Evolutionary conservation across 1,140 invertebrate species (phyloP), one percentile per base, ranked within the genome.

Genomic region (Paraescarpia echinospica): DNA sequence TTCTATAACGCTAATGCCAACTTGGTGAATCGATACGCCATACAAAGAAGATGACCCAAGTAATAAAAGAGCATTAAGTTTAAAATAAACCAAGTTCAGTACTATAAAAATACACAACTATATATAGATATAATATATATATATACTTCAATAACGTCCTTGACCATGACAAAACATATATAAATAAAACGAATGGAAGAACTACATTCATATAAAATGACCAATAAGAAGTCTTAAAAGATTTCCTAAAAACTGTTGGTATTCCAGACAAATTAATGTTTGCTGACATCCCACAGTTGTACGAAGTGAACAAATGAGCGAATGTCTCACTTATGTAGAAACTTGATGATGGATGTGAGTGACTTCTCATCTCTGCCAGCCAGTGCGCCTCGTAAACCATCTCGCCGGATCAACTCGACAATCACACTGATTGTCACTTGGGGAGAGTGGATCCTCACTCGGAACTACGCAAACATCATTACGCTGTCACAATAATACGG

Each of bases 391-490:
- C 93, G 94, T 35, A 96, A 94, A 1, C 93, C 94, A 18, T 94
- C 94, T 33, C 95, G 89, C 27, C 95, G 59, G 18, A 95, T 95
- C 88, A 99, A 96, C 96, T 99, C 98, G 95, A 98, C 98, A 93
- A 99, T 96, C 6, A 99, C 96, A 91, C 97, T 97, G 90, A 98
- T 97, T 4, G 98, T 98, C 41, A 97, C 96, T 94, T 98, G 97
- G 5, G 98, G 98, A 89, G 96, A 96, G 94, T 97, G 97, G 35
- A 96, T 97, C 22, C 94, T 89, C 14, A 94, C 91, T 34, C 92
- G 91, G 0, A 93, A 51, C 95, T 95, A n/a, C 59, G 22, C 59
- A 77, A 6, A 77, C 59, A 77, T 14, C 59, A 77, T 77, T 93
- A 93, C 91, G 34, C 89, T 93, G 92, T 35, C 27, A 93, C 34